phyloP scores from a whole-genome alignment of 2,113 vertebrate species.

The Myxocyprinus asiaticus region DNA sequence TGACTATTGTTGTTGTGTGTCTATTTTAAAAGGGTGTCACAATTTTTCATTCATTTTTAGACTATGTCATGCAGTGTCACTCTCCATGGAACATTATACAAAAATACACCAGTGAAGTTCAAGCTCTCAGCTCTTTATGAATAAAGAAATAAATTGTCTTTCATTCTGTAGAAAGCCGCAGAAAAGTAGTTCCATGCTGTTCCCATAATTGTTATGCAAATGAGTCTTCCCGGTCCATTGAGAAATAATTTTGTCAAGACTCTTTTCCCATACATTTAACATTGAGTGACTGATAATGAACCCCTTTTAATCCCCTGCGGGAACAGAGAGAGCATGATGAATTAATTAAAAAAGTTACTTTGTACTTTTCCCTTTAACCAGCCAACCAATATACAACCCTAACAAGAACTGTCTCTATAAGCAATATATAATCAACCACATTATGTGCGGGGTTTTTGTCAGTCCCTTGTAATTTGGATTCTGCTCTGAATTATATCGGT shows the following conservation, averaged over 20 bases:
- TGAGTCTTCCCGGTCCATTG: conserved; percentile 74
- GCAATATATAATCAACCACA: conserved; percentile 26
- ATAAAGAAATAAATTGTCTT: conserved; percentile 50
- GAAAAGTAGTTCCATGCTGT: conserved; percentile 74
- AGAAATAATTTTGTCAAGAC: conserved; percentile 80
- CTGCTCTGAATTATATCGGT: conserved; percentile 12
- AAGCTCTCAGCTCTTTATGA: conserved; percentile 36
- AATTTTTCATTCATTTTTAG: conserved; percentile 17
- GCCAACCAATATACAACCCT: conserved; percentile 18
- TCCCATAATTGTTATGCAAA: conserved; percentile 82
- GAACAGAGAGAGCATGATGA: conserved; percentile 63
- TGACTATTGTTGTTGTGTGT: neutral
- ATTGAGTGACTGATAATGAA: conserved; percentile 71
- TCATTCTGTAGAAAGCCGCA: conserved; percentile 65
- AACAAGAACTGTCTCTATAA: conserved; percentile 14
- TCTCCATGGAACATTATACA: conserved; percentile 9
- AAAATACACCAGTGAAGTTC: conserved; percentile 40
- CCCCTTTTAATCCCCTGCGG: conserved; percentile 61
- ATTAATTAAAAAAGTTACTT: conserved; percentile 58
- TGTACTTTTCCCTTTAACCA: conserved; percentile 46
- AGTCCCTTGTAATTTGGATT: neutral
- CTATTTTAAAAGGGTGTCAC: neutral
- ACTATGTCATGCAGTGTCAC: neutral
- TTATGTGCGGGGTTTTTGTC: conserved; percentile 15
- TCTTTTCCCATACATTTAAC: conserved; percentile 73